Conservation (phyloP, 2,888 invertebrate species). For the Epinotia brunnichana region DNA sequence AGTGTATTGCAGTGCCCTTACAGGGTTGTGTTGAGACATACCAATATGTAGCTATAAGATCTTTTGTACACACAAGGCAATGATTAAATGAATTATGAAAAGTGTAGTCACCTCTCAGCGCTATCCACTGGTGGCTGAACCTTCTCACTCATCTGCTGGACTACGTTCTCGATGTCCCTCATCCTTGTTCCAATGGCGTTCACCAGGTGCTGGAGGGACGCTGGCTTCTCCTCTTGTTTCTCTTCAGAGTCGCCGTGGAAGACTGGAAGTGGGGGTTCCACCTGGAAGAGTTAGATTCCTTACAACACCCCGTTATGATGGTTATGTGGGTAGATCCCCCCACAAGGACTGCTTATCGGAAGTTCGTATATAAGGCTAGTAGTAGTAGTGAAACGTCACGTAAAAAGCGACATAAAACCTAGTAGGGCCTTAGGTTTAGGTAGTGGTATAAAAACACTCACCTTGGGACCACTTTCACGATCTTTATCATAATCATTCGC, state of each 20-base stretch:
- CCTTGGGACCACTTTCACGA: background rate
- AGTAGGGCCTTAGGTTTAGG: too few species aligned
- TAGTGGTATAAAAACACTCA: background rate
- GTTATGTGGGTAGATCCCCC: too few species aligned
- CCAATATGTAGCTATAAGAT: too few species aligned
- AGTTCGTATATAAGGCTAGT: too few species aligned
- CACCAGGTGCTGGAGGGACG: slow-evolving; percentile 69
- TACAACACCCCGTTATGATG: too few species aligned
- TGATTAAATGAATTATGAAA: too few species aligned
- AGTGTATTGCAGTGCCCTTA: too few species aligned
- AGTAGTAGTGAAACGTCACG: too few species aligned
- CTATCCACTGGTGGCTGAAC: slow-evolving; percentile 53
- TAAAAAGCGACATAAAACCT: too few species aligned
- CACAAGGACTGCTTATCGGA: too few species aligned
- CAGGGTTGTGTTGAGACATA: too few species aligned
- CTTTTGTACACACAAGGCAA: too few species aligned
- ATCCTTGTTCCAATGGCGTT: slow-evolving; percentile 77
- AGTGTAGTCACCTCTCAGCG: background rate
- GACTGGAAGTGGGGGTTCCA: background rate
- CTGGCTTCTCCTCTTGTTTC: slow-evolving; percentile 56
- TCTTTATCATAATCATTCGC: slow-evolving; percentile 59
- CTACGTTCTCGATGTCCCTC: slow-evolving; percentile 72
- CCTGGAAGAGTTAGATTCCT: background rate
- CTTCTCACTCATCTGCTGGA: slow-evolving; percentile 74
- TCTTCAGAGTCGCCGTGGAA: slow-evolving; percentile 46